These are phyloP conservation scores for Nothocercus julius DNA, from an alignment of 2,113 vertebrate species.

Conservation along the genomic window DNA sequence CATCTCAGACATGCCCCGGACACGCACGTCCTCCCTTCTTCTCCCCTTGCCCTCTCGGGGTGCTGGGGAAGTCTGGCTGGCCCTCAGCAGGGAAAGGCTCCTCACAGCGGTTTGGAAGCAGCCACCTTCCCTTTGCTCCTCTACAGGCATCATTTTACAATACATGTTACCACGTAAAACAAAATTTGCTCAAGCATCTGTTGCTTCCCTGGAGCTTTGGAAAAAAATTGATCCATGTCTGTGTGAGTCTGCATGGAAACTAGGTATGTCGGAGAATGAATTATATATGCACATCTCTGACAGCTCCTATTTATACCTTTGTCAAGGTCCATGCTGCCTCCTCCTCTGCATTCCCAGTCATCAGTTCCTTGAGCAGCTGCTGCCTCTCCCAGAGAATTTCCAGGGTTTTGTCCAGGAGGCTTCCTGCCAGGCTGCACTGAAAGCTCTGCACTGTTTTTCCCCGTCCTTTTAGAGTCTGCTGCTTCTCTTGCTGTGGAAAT, in stretches of 20 bases:
- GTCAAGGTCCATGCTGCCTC: not conserved
- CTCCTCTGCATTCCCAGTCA: not conserved
- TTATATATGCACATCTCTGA: not conserved
- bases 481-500: not conserved
- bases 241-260: slow-evolving; percentile 39
- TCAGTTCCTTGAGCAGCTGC: not conserved
- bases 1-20: not conserved
- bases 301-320: slow-evolving; percentile 3
- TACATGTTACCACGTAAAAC: not conserved
- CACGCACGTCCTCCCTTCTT: not conserved
- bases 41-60: not conserved
- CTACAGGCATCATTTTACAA: not conserved
- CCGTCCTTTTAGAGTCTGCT: not conserved
- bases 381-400: not conserved
- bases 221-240: not conserved
- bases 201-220: slow-evolving; percentile 14
- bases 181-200: slow-evolving; percentile 32
- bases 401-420: not conserved
- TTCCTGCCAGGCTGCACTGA: not conserved
- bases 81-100: not conserved
- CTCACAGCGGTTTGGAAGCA: not conserved
- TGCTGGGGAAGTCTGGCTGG: not conserved
- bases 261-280: not conserved
- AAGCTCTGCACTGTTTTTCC: not conserved
- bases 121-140: not conserved